phyloP scores from a whole-genome alignment of 2,113 vertebrate species.

The Panurus biarmicus region DNA sequence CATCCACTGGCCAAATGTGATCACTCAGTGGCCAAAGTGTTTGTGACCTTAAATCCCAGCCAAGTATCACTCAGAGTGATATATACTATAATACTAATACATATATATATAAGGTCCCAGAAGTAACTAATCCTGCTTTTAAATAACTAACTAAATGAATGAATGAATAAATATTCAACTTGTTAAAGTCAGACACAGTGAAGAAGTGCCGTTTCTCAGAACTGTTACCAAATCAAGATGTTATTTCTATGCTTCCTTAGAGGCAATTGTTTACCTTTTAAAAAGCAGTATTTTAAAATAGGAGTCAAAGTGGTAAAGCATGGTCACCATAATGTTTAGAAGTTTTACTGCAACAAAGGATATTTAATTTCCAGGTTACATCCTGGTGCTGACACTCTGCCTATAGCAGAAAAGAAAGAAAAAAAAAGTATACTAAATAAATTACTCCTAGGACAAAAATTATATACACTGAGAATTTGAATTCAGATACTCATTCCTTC shows the following conservation, averaged over 20 bases:
- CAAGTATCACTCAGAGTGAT: neutral
- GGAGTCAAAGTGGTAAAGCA: neutral
- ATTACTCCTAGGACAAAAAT: neutral
- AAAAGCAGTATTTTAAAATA: neutral
- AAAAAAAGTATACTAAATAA: neutral
- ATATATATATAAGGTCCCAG: neutral
- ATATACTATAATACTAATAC: neutral
- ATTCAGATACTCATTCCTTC: neutral
- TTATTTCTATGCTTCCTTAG: neutral
- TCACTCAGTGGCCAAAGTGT: neutral
- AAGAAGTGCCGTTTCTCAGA: neutral
- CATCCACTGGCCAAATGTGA: neutral
- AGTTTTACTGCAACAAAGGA: neutral
- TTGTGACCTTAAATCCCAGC: neutral
- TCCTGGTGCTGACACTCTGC: neutral
- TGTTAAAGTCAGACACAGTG: neutral
- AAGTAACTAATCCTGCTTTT: neutral
- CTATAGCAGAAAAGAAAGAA: rapidly evolving
- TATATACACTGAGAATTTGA: neutral
- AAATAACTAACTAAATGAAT: neutral
- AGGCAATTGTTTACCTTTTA: neutral
- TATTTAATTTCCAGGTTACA: neutral
- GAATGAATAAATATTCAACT: neutral
- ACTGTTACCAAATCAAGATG: neutral
- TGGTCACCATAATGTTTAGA: neutral